Evolutionary conservation across 2,113 vertebrate genomes (phyloP).

Genomic region (Aepyceros melampus): DNA sequence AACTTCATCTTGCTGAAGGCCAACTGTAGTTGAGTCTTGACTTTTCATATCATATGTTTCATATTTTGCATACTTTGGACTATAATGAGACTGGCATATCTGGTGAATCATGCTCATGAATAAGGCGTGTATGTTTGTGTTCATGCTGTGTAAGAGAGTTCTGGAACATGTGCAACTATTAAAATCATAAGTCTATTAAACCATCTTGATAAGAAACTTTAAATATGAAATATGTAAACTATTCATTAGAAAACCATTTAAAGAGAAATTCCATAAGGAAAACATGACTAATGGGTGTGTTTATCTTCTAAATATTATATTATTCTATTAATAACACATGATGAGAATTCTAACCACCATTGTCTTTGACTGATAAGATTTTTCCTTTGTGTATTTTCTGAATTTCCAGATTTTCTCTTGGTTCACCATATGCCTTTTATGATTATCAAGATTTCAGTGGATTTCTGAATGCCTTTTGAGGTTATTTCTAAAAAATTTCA

Average conservation of each 20-base stretch:
- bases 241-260: slow-evolving; percentile 15
- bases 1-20: slow-evolving; percentile 18
- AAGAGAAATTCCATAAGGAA: slow-evolving; percentile 36
- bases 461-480: neutral
- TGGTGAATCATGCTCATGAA: neutral
- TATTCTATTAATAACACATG: slow-evolving; percentile 32
- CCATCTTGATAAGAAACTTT: slow-evolving; percentile 48
- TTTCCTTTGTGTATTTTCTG: neutral
- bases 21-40: neutral
- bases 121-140: neutral
- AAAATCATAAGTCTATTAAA: slow-evolving; percentile 6
- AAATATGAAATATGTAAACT: slow-evolving; percentile 35
- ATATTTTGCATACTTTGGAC: slow-evolving; percentile 38
- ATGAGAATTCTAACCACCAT: slow-evolving; percentile 19
- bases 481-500: neutral
- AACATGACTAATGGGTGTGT: slow-evolving; percentile 26
- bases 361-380: neutral
- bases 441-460: neutral
- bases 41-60: slow-evolving; percentile 40
- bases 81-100: neutral
- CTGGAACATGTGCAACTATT: neutral
- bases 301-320: slow-evolving; percentile 45
- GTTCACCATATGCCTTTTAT: neutral
- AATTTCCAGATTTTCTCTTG: neutral
- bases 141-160: neutral